phyloP scores from a whole-genome alignment of 2,888 invertebrate species.

The Podabrus alpinus region DNA sequence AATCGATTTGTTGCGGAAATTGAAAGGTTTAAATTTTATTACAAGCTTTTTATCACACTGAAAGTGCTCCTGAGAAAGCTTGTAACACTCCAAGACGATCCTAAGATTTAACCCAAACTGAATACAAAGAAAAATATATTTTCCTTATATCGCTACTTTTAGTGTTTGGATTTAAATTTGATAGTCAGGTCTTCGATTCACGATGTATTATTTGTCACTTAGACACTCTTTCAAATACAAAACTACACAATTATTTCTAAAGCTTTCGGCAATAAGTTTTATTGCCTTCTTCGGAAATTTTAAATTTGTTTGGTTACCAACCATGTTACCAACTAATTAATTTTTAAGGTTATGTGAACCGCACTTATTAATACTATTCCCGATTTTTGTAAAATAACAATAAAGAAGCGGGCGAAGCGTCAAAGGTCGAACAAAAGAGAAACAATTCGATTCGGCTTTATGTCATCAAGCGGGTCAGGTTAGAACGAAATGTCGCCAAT shows the following conservation, averaged over 20 bases:
- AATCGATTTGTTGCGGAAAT: constrained; percentile 36
- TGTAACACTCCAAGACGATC: constrained; percentile 23
- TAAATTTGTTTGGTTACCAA: no score
- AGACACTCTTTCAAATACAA: neutral
- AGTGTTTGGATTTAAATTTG: neutral
- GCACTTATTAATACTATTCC: no score
- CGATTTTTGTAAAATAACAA: no score
- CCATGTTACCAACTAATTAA: no score
- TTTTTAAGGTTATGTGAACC: no score
- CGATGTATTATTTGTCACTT: neutral
- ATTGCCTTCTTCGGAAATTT: no score
- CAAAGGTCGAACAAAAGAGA: no score
- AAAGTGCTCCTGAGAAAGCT: constrained; percentile 28
- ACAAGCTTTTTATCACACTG: constrained; percentile 32
- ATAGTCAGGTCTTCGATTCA: neutral
- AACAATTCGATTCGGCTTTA: no score
- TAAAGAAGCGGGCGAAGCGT: no score
- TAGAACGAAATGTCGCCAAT: neutral
- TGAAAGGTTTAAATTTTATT: constrained; percentile 38
- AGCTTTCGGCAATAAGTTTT: no score
- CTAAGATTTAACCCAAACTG: constrained; percentile 19
- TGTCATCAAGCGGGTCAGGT: neutral
- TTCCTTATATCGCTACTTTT: neutral
- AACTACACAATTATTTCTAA: no score
- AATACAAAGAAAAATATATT: constrained; percentile 23